phyloP scores from a whole-genome alignment of 1,140 invertebrate genomes.

The Hesperophylax magnus region DNA sequence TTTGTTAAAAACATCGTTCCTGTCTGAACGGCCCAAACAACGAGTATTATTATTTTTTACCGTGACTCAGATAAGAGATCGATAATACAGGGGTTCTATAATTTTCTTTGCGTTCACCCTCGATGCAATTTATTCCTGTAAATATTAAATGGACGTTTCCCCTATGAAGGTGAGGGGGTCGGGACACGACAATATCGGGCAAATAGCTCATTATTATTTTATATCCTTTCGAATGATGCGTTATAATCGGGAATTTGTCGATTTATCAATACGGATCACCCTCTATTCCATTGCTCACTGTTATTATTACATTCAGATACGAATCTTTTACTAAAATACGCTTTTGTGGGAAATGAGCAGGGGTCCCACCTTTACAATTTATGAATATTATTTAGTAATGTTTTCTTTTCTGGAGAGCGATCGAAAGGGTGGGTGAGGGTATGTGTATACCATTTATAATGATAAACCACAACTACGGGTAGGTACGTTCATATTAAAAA shows the following conservation, averaged over 20 bases:
- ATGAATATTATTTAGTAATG: no score
- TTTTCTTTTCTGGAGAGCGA: no score
- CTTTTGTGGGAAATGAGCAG: no score
- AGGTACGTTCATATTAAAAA: no score
- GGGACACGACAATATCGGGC: neutral
- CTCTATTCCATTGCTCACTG: neutral
- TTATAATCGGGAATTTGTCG: neutral
- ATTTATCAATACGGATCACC: neutral
- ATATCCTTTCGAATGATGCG: neutral
- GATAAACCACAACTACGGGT: no score
- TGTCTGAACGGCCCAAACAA: no score
- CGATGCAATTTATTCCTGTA: slow-evolving; percentile 33
- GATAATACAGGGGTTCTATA: slow-evolving; percentile 19
- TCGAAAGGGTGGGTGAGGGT: no score
- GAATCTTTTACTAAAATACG: no score
- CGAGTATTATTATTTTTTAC: no score
- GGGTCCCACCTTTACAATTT: no score
- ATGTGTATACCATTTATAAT: no score
- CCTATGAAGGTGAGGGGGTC: neutral
- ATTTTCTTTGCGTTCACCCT: slow-evolving; percentile 17
- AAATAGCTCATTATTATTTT: neutral
- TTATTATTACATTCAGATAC: neutral
- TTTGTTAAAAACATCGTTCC: no score
- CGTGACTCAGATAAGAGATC: slow-evolving; percentile 33
- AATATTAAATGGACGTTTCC: slow-evolving; percentile 1